Percentiles rank a stretch among this genome's conserved stretches.
phyloP scores from a whole-genome alignment of 2,888 invertebrate species.

The Eudemis profundana region DNA sequence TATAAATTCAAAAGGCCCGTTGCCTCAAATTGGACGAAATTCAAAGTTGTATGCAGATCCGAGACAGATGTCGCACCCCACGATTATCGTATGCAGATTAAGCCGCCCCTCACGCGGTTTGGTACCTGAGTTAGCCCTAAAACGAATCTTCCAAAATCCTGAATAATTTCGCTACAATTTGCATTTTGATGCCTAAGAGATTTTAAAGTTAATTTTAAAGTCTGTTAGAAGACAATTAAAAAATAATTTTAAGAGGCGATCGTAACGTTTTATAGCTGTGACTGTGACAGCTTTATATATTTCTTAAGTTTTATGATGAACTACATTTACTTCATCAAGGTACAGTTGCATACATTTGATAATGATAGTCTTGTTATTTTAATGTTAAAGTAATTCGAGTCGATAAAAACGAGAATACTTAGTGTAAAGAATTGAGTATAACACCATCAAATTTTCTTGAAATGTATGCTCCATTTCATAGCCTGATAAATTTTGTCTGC shows the following conservation, averaged over 20 bases:
- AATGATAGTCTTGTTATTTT: too few relatives aligned
- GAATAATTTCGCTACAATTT: slow-evolving; percentile 39
- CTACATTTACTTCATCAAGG: too few relatives aligned
- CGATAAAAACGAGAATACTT: too few relatives aligned
- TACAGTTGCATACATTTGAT: too few relatives aligned
- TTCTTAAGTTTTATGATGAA: too few relatives aligned
- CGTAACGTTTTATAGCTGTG: neutral
- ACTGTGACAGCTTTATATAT: too few relatives aligned
- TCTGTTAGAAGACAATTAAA: slow-evolving; percentile 20
- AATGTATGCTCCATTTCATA: too few relatives aligned
- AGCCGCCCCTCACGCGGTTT: slow-evolving; percentile 66
- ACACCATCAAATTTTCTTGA: too few relatives aligned
- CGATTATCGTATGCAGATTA: slow-evolving; percentile 82
- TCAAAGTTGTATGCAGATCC: slow-evolving; percentile 77
- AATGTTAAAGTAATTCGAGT: too few relatives aligned
- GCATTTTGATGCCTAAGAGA: slow-evolving; percentile 24
- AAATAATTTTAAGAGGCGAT: slow-evolving; percentile 1
- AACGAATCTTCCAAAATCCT: slow-evolving; percentile 42
- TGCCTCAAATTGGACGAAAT: slow-evolving; percentile 75
- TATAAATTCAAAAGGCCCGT: slow-evolving; percentile 76
- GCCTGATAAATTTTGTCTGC: too few relatives aligned
- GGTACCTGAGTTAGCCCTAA: slow-evolving; percentile 58
- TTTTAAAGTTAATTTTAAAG: slow-evolving; percentile 24
- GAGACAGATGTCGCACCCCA: slow-evolving; percentile 76
- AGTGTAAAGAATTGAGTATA: too few relatives aligned